Base-by-base conservation (phyloP, 2,888 invertebrate species). In the Euclidia mi region DNA sequence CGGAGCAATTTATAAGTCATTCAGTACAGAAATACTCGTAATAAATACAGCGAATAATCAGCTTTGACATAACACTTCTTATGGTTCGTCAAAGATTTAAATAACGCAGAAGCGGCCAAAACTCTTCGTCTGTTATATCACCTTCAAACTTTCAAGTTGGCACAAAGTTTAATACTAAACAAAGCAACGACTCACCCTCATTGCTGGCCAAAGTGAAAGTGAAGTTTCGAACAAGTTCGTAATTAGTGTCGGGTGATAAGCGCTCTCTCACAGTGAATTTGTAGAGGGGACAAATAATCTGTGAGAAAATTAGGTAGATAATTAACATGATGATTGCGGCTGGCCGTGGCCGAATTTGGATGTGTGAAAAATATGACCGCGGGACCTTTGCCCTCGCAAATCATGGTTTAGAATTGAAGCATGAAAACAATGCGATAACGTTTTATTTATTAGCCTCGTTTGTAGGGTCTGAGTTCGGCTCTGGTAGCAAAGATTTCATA, bases 231-330 rank as follows among this genome's bases (percentile, higher is more conserved):
- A 73, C 77, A 80, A 82, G 76, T 82, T 79, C 29, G 65, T 80
- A 82, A 82, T 82, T 82, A 82, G 72, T 71, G 78, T 65, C 59
- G 65, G 60, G 61, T 69, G 80, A 78, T 81, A 81, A 79, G 78
- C 71, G 66, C 41, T 62, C 57, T 59, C 61, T 56, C 52, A 43
- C 41, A 49, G 51, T 43, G 52, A 63, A 65, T 69, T 62, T 63
- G 56, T 65, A 67, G 66, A 76, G 35, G 40, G 56, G 60, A 44
- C 65, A 65, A 61, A 65, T 66, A 53, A 68, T 65, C 50, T 65
- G 34, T 35, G 18, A 64, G 60, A 64, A 75, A 75, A 78, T 75
- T 68, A 68, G 49, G 35, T 58, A 57, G 59, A 43, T 64, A 65
- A 72, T 71, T 56, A 59, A 60, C 35, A 53, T 57, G 35, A 38